phyloP scores from a whole-genome alignment of 1,140 invertebrate genomes.

The Bombus breviceps region DNA sequence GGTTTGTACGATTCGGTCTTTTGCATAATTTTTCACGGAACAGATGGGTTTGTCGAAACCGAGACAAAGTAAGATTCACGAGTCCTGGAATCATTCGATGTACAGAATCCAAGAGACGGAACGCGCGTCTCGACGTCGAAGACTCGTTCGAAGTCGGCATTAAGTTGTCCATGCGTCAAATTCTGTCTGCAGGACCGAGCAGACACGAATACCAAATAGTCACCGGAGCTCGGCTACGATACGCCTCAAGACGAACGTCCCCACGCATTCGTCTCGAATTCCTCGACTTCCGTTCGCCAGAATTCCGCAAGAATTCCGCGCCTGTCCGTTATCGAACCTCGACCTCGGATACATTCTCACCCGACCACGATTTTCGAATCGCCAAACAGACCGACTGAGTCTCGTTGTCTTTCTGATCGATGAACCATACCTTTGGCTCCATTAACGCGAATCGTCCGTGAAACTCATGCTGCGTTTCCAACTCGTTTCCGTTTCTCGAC shows the following conservation, averaged over 20 bases:
- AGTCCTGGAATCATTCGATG: background rate
- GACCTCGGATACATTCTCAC: slow-evolving; percentile 24
- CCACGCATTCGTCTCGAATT: slow-evolving; percentile 57
- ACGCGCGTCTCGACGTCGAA: slow-evolving; percentile 19
- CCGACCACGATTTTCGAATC: slow-evolving; percentile 28
- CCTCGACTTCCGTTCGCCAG: slow-evolving; percentile 48
- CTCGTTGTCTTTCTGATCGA: slow-evolving; percentile 11
- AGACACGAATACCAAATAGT: slow-evolving; percentile 64
- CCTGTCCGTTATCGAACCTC: slow-evolving; percentile 9
- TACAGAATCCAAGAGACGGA: slow-evolving; percentile 34
- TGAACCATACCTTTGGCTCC: background rate
- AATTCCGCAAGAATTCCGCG: slow-evolving; percentile 53
- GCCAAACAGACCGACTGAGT: background rate
- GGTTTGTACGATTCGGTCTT: too few relatives aligned
- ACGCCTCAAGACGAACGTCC: slow-evolving; percentile 54
- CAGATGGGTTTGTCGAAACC: background rate
- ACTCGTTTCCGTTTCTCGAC: background rate
- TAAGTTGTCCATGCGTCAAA: slow-evolving; percentile 69
- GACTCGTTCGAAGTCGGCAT: slow-evolving; percentile 55
- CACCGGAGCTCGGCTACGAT: slow-evolving; percentile 19
- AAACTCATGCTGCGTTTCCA: background rate
- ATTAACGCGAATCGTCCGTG: slow-evolving; percentile 15
- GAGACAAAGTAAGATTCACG: background rate
- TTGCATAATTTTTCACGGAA: too few relatives aligned
- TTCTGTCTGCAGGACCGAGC: slow-evolving; percentile 58